A percentile compares a stretch with the other conserved stretches of the same genome.
These are phyloP conservation scores for Protophormia terraenovae DNA, from an alignment of 2,888 invertebrate species.

Conservation along the genomic window DNA sequence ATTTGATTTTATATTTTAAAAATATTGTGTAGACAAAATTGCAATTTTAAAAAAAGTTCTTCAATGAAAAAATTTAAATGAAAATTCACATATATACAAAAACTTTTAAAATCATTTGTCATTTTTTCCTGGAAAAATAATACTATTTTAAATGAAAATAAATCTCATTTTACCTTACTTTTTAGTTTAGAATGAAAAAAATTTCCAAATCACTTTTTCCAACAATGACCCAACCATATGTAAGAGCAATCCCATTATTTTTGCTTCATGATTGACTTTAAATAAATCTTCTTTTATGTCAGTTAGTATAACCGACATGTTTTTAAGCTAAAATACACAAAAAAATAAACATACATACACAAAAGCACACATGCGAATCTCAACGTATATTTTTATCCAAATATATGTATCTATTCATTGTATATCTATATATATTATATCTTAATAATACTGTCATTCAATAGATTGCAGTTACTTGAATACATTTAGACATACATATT, in stretches of 20 bases:
- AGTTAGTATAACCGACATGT: conserved; percentile 2
- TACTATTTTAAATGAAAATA: too few species aligned
- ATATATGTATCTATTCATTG: background rate
- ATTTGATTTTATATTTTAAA: too few species aligned
- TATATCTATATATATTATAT: background rate
- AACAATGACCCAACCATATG: background rate
- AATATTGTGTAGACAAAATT: too few species aligned
- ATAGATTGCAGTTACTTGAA: background rate
- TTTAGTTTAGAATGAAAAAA: background rate
- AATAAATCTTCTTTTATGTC: conserved; percentile 48
- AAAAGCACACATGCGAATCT: too few species aligned
- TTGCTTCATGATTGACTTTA: conserved; percentile 42
- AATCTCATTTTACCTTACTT: too few species aligned
- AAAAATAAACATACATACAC: background rate
- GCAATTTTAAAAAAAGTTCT: too few species aligned
- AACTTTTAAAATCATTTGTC: too few species aligned
- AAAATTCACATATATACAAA: too few species aligned
- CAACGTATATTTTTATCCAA: too few species aligned
- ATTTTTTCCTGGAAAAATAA: too few species aligned
- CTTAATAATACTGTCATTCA: conserved; percentile 35
- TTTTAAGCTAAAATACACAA: background rate
- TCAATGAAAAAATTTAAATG: too few species aligned
- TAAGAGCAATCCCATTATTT: conserved; percentile 10
- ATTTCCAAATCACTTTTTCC: background rate
- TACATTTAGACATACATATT: too few species aligned